Conservation (phyloP, 2,888 invertebrate species). For the Globia sparganii region DNA sequence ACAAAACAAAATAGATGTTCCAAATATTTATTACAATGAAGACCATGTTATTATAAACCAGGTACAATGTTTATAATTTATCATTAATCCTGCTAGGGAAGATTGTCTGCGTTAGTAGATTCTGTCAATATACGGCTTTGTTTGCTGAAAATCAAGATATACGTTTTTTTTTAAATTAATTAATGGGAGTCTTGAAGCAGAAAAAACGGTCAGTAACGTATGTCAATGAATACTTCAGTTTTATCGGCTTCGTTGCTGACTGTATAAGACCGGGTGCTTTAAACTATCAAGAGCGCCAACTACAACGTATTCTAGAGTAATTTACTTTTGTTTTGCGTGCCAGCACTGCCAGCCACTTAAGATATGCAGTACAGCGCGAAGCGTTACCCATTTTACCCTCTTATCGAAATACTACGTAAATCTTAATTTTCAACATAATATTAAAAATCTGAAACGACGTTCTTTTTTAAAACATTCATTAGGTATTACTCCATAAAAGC, state of each 20-base stretch:
- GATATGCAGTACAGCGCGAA: not conserved
- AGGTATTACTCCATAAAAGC: conserved; percentile 82
- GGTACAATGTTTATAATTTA: conserved; percentile 88
- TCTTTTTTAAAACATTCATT: conserved; percentile 72
- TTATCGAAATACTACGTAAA: conserved; percentile 19
- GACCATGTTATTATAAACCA: conserved; percentile 88
- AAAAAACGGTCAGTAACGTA: not conserved
- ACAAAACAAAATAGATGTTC: conserved; percentile 77
- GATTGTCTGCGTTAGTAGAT: conserved; percentile 56
- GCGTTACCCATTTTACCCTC: not conserved
- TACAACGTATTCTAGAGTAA: not conserved
- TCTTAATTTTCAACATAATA: conserved; percentile 38
- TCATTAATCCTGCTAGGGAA: conserved; percentile 75
- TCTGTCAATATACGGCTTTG: conserved; percentile 46
- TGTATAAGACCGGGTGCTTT: not conserved
- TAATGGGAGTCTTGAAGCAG: not conserved
- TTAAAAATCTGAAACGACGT: conserved; percentile 46
- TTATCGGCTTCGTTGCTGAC: not conserved
- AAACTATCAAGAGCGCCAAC: not conserved
- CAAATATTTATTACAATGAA: conserved; percentile 90
- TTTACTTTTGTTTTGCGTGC: not conserved
- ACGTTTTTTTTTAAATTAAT: too few species aligned
- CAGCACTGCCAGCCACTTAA: not conserved
- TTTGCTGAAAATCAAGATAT: conserved; percentile 59
- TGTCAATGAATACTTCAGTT: not conserved